Evolutionary conservation across 2,888 invertebrate genomes (phyloP).

Genomic region (Harpalus rubripes): DNA sequence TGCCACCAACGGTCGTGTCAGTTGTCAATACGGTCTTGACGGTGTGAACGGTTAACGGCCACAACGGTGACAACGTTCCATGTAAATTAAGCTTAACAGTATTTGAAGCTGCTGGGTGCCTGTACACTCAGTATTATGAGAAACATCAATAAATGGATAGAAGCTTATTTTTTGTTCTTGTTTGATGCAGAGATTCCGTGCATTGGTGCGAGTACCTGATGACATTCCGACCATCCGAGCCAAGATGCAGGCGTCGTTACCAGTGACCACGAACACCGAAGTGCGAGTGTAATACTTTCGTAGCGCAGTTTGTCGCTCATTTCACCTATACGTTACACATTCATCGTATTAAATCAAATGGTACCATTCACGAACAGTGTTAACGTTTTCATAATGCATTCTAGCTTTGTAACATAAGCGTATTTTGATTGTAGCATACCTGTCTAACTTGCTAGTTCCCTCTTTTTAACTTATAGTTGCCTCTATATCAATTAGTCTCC

Average conservation of each 20-base stretch:
- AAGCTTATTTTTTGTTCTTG: not conserved
- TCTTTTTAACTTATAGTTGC: constrained; percentile 18
- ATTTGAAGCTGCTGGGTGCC: too few species aligned
- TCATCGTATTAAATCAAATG: not conserved
- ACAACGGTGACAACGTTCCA: too few species aligned
- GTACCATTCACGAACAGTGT: constrained; percentile 36
- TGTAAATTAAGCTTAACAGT: too few species aligned
- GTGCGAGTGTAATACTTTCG: constrained; percentile 31
- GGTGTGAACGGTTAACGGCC: too few species aligned
- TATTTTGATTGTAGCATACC: constrained; percentile 28
- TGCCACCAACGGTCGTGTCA: too few species aligned
- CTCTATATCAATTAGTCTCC: constrained; percentile 1
- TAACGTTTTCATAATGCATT: constrained; percentile 25
- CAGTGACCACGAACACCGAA: constrained; percentile 17
- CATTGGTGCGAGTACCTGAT: constrained; percentile 91
- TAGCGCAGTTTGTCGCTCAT: not conserved
- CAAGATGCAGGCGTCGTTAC: constrained; percentile 82
- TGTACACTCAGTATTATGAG: too few species aligned
- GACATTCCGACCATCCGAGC: constrained; percentile 87
- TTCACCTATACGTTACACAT: constrained; percentile 38
- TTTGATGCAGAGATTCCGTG: constrained; percentile 88
- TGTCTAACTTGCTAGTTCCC: constrained; percentile 23
- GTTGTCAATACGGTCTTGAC: too few species aligned
- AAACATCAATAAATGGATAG: too few species aligned
- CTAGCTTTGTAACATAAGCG: constrained; percentile 51